Evolutionary conservation across 2,113 vertebrate genomes (phyloP).

Genomic region (Sceloporus tristichus): DNA sequence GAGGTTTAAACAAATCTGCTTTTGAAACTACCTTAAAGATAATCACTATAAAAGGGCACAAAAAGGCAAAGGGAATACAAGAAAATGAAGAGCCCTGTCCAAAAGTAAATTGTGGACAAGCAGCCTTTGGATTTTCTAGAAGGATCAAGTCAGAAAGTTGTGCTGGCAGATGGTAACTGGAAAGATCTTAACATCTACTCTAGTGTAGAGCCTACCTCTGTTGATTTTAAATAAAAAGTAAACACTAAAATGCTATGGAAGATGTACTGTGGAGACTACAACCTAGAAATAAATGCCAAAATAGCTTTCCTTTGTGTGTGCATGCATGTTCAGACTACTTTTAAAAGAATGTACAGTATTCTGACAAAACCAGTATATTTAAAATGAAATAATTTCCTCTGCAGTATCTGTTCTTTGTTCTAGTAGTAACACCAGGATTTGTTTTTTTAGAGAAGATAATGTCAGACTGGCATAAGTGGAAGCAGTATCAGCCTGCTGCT

Average conservation of each 20-base stretch:
- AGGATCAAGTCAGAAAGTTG: neutral
- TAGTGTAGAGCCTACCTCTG: neutral
- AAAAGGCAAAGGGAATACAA: neutral
- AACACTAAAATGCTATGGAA: neutral
- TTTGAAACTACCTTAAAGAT: neutral
- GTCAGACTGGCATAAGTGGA: neutral
- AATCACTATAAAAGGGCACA: neutral
- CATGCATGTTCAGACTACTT: slow-evolving; percentile 1
- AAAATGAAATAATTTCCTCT: neutral
- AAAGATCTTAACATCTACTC: neutral
- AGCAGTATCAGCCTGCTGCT: neutral
- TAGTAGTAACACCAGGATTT: neutral
- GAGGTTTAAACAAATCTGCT: neutral
- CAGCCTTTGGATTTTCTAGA: neutral
- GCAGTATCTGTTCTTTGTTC: neutral
- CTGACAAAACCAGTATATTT: neutral
- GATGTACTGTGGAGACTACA: neutral
- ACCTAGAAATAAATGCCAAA: neutral
- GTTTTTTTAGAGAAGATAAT: neutral
- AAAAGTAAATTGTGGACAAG: neutral
- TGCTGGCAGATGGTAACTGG: neutral
- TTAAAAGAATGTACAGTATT: neutral
- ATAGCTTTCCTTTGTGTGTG: neutral
- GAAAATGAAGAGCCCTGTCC: neutral
- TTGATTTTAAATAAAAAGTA: neutral